Evolutionary conservation across 2,797 vertebrate genomes (phyloP).

Genomic region (Neosalanx taihuensis): DNA sequence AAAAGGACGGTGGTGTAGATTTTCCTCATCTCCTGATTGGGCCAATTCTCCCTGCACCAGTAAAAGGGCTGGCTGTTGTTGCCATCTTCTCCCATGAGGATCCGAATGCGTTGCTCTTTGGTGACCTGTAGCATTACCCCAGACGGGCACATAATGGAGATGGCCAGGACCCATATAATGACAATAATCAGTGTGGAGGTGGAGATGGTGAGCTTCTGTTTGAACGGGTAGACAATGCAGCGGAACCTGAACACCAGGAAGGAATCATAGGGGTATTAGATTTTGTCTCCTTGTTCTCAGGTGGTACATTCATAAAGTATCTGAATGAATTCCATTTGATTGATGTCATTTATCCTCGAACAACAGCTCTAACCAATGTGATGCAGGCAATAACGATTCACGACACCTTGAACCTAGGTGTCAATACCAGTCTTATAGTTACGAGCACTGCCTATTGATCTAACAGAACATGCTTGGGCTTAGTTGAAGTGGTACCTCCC

Average conservation of each 20-base stretch:
- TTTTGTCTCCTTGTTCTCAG: too few species aligned
- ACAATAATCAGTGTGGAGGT: slow-evolving; percentile 74
- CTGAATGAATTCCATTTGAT: too few species aligned
- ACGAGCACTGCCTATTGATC: too few species aligned
- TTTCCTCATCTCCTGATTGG: slow-evolving; percentile 41
- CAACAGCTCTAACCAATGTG: too few species aligned
- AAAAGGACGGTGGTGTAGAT: slow-evolving; percentile 61
- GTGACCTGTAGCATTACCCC: slow-evolving; percentile 86
- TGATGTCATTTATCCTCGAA: too few species aligned
- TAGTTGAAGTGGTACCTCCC: too few species aligned
- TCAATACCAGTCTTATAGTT: too few species aligned
- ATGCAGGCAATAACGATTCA: too few species aligned
- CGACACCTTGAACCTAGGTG: too few species aligned
- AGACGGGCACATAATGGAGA: slow-evolving; percentile 65
- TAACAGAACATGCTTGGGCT: too few species aligned
- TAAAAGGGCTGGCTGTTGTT: slow-evolving; percentile 49
- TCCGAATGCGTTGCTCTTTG: slow-evolving; percentile 78
- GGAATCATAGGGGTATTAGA: too few species aligned
- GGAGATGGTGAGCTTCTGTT: slow-evolving; percentile 81
- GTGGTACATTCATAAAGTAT: too few species aligned
- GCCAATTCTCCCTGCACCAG: slow-evolving; percentile 58
- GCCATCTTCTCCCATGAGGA: slow-evolving; percentile 62
- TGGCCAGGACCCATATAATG: slow-evolving; percentile 45
- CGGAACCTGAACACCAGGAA: slow-evolving; percentile 42
- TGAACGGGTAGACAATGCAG: slow-evolving; percentile 59